Base-by-base conservation (phyloP, 1,140 invertebrate genomes). In the Drosophila saltans region DNA sequence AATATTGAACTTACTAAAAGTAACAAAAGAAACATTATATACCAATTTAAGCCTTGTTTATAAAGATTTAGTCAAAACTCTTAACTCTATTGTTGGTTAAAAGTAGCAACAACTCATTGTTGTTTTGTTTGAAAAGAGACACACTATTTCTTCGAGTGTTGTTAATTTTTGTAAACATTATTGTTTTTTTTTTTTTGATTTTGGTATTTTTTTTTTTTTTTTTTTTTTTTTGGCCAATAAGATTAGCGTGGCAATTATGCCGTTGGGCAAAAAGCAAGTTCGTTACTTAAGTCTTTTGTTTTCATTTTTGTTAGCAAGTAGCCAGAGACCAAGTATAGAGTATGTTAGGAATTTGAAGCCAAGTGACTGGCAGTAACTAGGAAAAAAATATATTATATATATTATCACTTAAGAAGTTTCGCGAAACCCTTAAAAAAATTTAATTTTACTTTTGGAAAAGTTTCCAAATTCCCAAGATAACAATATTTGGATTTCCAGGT, bases 211-310 rank as follows among this genome's bases (percentile, higher is more conserved):
- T 30, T 10, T 8, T 11, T 16, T 57, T 45, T 1, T 39, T 16
- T 1, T 59, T 67, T 59, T 16, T 16, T 41, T 66, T 10, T 59
- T 36, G 5, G 16, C 33, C 16, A 36, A 57, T 8, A 36, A 16
- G 48, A 61, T 74, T 62, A 62, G 70, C 70, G 48, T 56, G 56
- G 33, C 16, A 39, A 60, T 26, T 36, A 33, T 33, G 30, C 58
- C 28, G 56, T 8, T 9, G n/a, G 28, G 10, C 1, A 26, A 41
- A 40, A n/a, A 30, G 60, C 61, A 66, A 48, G 75, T 77, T 75
- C 40, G 66, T 62, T 60, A 66, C 61, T 41, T 10, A 43, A 77
- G 75, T 77, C 75, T 77, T 77, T 78, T 76, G 72, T 70, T 70
- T 43, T 26, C 45, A 43, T 43, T 43, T 43, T 43, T 43, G 41